phyloP scores from a whole-genome alignment of 2,113 vertebrate species.

The Neogale vison region DNA sequence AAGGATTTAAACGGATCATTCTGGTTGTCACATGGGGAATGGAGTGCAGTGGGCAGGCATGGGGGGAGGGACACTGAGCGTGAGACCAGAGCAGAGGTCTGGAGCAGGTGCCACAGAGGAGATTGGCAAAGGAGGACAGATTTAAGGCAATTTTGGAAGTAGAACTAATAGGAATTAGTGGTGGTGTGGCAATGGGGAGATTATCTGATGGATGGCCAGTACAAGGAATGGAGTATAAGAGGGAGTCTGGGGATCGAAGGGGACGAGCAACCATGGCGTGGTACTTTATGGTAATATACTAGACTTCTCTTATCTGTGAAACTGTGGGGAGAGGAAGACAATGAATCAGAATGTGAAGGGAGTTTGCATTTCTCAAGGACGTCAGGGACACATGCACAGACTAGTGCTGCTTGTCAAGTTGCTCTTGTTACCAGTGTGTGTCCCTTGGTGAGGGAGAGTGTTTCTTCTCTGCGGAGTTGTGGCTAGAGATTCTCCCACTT shows the following conservation, averaged over 20 bases:
- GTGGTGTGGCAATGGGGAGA: rapidly evolving
- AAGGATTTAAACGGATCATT: not conserved
- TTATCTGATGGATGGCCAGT: rapidly evolving
- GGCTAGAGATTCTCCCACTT: too few species aligned
- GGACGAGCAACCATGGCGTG: rapidly evolving
- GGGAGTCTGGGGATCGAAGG: not conserved
- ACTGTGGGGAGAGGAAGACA: not conserved
- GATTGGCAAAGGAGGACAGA: not conserved
- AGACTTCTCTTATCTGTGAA: not conserved
- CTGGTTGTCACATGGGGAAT: not conserved
- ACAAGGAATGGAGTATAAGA: not conserved
- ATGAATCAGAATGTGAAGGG: rapidly evolving
- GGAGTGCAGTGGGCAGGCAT: rapidly evolving
- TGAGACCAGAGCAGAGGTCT: rapidly evolving
- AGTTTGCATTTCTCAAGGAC: not conserved
- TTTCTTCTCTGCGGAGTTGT: not conserved
- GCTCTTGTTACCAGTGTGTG: rapidly evolving
- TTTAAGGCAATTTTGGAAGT: not conserved
- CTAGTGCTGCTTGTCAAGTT: rapidly evolving
- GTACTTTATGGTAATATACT: rapidly evolving
- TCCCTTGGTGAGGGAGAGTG: not conserved
- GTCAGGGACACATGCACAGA: rapidly evolving
- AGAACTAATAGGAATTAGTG: rapidly evolving
- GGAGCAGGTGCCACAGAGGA: rapidly evolving
- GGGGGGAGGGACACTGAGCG: not conserved